These are phyloP conservation scores for Todiramphus chloris DNA, from an alignment of 2,113 vertebrate species.

Conservation along the genomic window DNA sequence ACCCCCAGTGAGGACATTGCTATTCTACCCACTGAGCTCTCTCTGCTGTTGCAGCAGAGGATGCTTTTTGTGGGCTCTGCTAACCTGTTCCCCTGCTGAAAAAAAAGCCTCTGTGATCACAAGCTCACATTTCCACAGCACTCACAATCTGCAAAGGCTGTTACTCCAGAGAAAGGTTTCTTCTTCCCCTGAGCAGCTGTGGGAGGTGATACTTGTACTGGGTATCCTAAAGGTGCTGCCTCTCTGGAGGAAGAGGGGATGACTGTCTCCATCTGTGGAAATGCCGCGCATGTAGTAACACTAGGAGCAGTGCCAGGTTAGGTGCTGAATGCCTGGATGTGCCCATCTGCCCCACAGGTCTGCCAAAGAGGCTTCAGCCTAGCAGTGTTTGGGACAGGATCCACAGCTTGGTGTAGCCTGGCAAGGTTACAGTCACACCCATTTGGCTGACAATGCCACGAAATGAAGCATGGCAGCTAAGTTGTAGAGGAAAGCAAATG, in stretches of 20 bases:
- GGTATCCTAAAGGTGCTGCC: neutral
- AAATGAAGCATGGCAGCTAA: neutral
- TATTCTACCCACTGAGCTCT: neutral
- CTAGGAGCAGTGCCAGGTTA: neutral
- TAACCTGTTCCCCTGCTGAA: neutral
- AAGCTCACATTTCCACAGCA: neutral
- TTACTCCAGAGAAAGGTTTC: neutral
- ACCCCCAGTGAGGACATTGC: neutral
- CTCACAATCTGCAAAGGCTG: rapidly evolving
- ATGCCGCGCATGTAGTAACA: neutral
- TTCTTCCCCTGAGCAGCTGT: neutral
- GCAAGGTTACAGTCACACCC: neutral
- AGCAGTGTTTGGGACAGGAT: neutral
- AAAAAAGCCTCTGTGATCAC: neutral
- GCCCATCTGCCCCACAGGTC: neutral
- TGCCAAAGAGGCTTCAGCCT: neutral
- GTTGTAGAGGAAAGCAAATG: neutral
- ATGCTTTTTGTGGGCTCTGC: neutral
- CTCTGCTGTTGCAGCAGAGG: neutral
- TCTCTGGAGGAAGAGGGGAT: neutral
- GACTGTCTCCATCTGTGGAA: neutral
- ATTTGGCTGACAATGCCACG: neutral
- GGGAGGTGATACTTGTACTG: neutral
- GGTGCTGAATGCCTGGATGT: neutral
- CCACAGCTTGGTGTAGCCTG: neutral